Conservation (phyloP, 2,888 invertebrate genomes). For the Drosophila anomelani region DNA sequence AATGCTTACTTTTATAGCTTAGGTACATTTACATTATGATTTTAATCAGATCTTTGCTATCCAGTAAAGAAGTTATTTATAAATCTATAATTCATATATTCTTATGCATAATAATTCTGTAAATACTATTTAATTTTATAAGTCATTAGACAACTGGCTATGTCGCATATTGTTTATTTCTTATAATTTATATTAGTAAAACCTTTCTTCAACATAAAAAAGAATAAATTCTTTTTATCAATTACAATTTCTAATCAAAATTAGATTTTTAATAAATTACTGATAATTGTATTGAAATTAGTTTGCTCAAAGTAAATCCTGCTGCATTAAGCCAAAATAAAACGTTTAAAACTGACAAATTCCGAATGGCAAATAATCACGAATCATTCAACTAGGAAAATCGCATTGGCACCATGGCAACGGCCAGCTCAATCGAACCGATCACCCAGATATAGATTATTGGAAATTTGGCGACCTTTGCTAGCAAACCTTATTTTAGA, state of each 20-base stretch:
- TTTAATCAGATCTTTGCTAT: background rate
- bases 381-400: background rate
- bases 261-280: too few relatives aligned
- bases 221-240: too few relatives aligned
- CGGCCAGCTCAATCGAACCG: background rate
- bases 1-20: background rate
- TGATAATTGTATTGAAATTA: too few relatives aligned
- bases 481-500: slow-evolving; percentile 3
- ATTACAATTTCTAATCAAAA: too few relatives aligned
- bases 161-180: background rate
- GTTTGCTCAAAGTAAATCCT: background rate
- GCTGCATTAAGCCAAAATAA: background rate
- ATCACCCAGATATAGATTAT: slow-evolving; percentile 11
- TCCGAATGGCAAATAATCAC: background rate
- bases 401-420: background rate
- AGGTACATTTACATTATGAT: background rate
- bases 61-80: too few relatives aligned
- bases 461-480: slow-evolving; percentile 5
- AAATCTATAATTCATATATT: too few relatives aligned
- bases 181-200: background rate
- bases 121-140: too few relatives aligned
- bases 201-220: too few relatives aligned
- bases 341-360: background rate
- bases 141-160: too few relatives aligned
- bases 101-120: too few relatives aligned